These are phyloP conservation scores for Nycticryphes semicollaris DNA, from an alignment of 2,113 vertebrate genomes.

Conservation along the genomic window DNA sequence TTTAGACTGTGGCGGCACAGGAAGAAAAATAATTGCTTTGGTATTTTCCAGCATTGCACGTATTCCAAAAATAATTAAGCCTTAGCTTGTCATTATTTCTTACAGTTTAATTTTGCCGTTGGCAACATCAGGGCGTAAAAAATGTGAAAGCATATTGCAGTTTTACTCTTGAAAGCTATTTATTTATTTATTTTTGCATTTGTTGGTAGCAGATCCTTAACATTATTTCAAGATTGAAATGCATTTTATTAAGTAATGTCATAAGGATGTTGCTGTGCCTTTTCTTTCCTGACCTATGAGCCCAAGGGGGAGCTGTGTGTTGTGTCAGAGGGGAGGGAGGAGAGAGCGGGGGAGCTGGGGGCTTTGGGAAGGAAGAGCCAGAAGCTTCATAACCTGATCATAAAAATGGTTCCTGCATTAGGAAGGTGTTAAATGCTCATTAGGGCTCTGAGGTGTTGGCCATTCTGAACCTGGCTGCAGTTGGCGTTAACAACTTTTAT, in stretches of 20 bases:
- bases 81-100: neutral
- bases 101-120: neutral
- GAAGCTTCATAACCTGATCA: neutral
- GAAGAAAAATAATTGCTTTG: neutral
- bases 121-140: neutral
- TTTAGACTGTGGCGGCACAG: neutral
- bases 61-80: neutral
- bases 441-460: slow-evolving; percentile 65
- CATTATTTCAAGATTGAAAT: neutral
- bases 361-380: slow-evolving; percentile 20
- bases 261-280: neutral
- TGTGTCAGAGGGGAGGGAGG: neutral
- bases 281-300: neutral
- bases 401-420: slow-evolving; percentile 50
- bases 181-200: neutral
- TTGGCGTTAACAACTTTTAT: neutral
- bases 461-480: slow-evolving; percentile 20
- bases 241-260: neutral
- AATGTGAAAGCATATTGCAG: neutral
- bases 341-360: neutral
- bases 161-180: neutral
- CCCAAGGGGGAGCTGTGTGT: neutral
- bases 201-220: neutral
- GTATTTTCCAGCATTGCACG: neutral
- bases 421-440: slow-evolving; percentile 51